A percentile compares a stretch with the other conserved stretches of the same genome.
Evolutionary conservation across 1,140 invertebrate genomes (phyloP).

Genomic region (Drosophila mojavensis): DNA sequence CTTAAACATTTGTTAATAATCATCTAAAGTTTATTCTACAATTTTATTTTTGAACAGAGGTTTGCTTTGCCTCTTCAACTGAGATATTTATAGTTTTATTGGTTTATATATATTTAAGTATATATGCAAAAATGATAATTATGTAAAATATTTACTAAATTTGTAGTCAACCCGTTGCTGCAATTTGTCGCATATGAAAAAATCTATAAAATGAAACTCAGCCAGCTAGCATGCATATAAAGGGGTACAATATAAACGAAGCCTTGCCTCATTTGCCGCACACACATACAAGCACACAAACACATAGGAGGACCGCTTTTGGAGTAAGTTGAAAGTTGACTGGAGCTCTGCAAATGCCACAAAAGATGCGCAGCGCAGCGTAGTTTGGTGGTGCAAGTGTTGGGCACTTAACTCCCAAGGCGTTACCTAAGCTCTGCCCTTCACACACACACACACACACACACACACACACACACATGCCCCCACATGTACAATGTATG

Average conservation of each 20-base stretch:
- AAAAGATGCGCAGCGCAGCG: constrained; percentile 59
- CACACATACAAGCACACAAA: constrained; percentile 8
- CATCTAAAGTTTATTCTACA: too few species aligned
- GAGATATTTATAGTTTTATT: too few species aligned
- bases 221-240: constrained; percentile 56
- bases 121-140: not conserved
- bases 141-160: constrained; percentile 3
- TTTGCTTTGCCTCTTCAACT: too few species aligned
- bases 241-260: constrained; percentile 37
- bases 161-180: not conserved
- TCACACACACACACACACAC: too few species aligned
- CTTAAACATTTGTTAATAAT: too few species aligned
- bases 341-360: constrained; percentile 35
- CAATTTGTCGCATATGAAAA: constrained; percentile 32
- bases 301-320: not conserved
- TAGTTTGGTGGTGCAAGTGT: constrained; percentile 40
- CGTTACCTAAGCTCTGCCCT: constrained; percentile 12
- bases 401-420: constrained; percentile 63
- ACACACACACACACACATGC: not conserved
- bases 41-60: too few species aligned
- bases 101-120: too few species aligned
- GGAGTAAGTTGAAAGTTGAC: constrained; percentile 15
- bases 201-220: constrained; percentile 64
- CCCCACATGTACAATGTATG: not conserved
- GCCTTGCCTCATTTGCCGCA: constrained; percentile 3